A percentile compares a stretch with the other conserved stretches of the same genome.
These are phyloP conservation scores for Bos indicus DNA, from an alignment of 2,113 vertebrate genomes.

Conservation along the genomic window DNA sequence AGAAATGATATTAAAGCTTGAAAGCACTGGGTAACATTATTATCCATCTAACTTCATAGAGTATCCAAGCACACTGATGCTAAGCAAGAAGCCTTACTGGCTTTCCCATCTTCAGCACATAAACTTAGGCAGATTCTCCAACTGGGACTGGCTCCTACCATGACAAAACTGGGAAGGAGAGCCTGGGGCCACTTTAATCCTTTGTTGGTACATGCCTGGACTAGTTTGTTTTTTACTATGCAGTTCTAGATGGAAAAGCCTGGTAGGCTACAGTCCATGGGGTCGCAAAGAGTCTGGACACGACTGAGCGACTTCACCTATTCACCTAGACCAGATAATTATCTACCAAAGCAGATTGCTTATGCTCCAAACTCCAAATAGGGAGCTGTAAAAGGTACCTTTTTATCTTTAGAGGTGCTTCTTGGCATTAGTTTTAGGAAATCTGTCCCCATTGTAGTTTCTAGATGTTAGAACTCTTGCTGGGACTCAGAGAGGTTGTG, in stretches of 20 bases:
- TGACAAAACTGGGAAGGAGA: background rate
- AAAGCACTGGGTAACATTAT: background rate
- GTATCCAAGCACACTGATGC: background rate
- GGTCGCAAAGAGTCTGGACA: no score
- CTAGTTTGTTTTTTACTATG: background rate
- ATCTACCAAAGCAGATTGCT: background rate
- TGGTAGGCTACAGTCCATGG: no score
- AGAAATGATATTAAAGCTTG: slow-evolving; percentile 41
- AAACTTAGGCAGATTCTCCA: background rate
- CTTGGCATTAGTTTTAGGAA: background rate
- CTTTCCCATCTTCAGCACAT: background rate
- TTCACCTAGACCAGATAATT: background rate
- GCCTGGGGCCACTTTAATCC: background rate
- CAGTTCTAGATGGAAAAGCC: background rate
- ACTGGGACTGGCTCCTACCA: background rate
- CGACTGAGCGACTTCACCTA: no score
- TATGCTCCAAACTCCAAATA: background rate
- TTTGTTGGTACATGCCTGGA: background rate
- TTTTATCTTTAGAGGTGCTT: background rate
- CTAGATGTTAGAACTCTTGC: background rate
- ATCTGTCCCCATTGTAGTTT: background rate
- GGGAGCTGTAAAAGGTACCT: background rate
- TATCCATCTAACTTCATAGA: background rate
- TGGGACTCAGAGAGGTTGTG: background rate
- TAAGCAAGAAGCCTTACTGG: background rate